Conservation (phyloP, 2,797 vertebrate species). For the Furcifer pardalis region DNA sequence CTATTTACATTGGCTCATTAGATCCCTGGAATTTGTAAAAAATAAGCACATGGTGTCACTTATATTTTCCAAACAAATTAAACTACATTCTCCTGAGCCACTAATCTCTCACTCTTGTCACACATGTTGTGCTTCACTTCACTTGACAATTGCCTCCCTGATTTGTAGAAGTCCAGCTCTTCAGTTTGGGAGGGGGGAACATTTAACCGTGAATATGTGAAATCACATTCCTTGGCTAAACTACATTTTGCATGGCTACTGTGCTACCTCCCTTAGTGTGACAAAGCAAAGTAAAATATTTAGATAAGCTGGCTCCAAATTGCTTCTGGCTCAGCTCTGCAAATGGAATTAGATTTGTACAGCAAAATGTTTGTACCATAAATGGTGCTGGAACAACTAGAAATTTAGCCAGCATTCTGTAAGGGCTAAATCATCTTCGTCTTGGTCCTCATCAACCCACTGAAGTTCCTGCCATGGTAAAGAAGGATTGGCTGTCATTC, state of each 20-base stretch:
- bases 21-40: constrained; percentile 51
- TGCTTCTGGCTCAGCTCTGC: constrained; percentile 11
- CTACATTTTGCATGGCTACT: constrained; percentile 14
- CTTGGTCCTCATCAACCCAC: too few relatives aligned
- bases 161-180: neutral
- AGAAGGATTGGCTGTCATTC: constrained; percentile 13
- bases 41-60: constrained; percentile 44
- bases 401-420: neutral
- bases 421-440: neutral
- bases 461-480: neutral
- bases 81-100: constrained; percentile 53
- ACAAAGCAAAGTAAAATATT: constrained; percentile 37
- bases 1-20: constrained; percentile 47
- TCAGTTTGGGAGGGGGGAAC: neutral
- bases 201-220: neutral
- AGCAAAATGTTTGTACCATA: constrained; percentile 16
- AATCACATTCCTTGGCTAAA: constrained; percentile 12
- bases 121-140: constrained; percentile 43
- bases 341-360: neutral
- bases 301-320: constrained; percentile 30
- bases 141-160: neutral
- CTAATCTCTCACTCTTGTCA: constrained; percentile 39
- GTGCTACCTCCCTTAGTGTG: constrained; percentile 30
- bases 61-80: constrained; percentile 57
- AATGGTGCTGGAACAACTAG: constrained; percentile 12